Conservation (phyloP, 2,797 vertebrate genomes). For the Scolopax bukidnonensis region DNA sequence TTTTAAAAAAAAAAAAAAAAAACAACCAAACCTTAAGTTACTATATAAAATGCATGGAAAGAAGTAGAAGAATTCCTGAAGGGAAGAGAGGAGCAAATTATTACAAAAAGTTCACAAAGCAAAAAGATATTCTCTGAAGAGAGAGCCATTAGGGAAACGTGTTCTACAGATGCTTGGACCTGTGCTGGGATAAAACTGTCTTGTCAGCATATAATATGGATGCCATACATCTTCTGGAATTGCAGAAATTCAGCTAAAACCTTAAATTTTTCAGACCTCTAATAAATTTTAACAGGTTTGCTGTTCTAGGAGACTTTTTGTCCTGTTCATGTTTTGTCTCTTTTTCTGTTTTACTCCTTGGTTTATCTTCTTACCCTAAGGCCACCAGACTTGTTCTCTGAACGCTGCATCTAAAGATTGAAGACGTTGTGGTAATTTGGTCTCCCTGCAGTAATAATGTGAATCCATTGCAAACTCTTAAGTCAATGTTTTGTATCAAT, state of each 20-base stretch:
- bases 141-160: neutral
- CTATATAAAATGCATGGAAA: neutral
- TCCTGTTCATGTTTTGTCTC: neutral
- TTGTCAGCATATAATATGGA: fast-evolving
- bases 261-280: neutral
- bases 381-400: neutral
- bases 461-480: neutral
- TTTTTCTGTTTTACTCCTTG: neutral
- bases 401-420: fast-evolving
- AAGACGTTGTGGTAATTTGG: fast-evolving
- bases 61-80: neutral
- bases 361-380: neutral
- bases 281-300: neutral
- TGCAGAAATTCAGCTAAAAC: neutral
- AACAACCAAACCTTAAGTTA: too few species aligned
- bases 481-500: neutral
- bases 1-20: too few species aligned
- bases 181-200: neutral
- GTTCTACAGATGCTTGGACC: neutral
- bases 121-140: neutral
- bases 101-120: neutral
- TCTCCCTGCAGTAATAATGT: neutral
- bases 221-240: neutral
- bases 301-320: neutral
- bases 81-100: neutral